Conservation (phyloP, 2,888 invertebrate genomes). For the Sesamia inferens region DNA sequence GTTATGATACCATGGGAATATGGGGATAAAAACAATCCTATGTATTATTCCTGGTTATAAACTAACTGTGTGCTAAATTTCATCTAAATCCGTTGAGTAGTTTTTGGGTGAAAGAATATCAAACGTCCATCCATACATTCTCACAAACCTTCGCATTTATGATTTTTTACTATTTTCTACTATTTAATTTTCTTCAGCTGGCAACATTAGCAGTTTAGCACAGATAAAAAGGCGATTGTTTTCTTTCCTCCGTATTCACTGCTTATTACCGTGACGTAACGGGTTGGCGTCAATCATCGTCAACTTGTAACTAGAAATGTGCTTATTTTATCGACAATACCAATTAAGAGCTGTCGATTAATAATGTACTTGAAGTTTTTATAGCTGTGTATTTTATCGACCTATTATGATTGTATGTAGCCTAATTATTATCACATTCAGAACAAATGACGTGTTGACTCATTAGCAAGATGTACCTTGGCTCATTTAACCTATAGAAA, state of each 20-base stretch:
- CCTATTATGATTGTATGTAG: neutral
- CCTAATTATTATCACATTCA: neutral
- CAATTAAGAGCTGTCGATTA: slow-evolving; percentile 25
- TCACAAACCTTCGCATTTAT: no score
- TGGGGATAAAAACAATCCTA: no score
- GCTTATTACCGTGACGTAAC: slow-evolving; percentile 35
- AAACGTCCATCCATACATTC: no score
- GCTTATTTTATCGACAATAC: slow-evolving; percentile 35
- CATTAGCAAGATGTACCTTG: slow-evolving; percentile 1
- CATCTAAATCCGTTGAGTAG: no score
- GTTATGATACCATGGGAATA: no score
- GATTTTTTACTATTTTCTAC: neutral
- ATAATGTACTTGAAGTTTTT: slow-evolving; percentile 1
- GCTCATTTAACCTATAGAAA: neutral
- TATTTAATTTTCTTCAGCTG: neutral
- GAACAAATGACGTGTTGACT: neutral
- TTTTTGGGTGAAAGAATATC: no score
- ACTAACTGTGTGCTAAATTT: no score
- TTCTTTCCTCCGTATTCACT: slow-evolving; percentile 41
- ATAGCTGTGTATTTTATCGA: slow-evolving; percentile 7
- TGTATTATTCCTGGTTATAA: no score
- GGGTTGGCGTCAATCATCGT: slow-evolving; percentile 43
- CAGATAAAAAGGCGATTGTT: slow-evolving; percentile 38
- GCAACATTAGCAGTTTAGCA: slow-evolving; percentile 18
- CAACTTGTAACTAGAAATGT: slow-evolving; percentile 30